A percentile compares a stretch with the other conserved stretches of the same genome.
Evolutionary conservation across 2,888 invertebrate genomes (phyloP).

Genomic region (Eilema griseolum): DNA sequence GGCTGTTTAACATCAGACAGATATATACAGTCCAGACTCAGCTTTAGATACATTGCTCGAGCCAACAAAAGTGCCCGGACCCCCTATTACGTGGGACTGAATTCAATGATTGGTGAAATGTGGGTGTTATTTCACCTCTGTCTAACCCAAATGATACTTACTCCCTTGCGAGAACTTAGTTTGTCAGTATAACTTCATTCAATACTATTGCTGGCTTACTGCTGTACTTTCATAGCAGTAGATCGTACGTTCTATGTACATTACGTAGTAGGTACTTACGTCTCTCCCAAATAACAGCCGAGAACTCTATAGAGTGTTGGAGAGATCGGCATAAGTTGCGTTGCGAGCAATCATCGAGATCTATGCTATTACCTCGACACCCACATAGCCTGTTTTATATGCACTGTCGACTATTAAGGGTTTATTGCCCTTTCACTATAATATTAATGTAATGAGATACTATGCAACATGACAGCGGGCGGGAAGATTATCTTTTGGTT

Average conservation of each 20-base stretch:
- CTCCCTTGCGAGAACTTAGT: too few relatives aligned
- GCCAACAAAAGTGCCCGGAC: too few relatives aligned
- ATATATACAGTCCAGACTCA: too few relatives aligned
- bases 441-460: slow-evolving; percentile 52
- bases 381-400: slow-evolving; percentile 70
- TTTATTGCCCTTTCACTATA: slow-evolving; percentile 73
- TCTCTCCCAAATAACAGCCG: slow-evolving; percentile 33
- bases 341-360: slow-evolving; percentile 72
- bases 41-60: too few relatives aligned
- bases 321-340: slow-evolving; percentile 61
- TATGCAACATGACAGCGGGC: slow-evolving; percentile 25
- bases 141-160: too few relatives aligned
- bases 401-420: slow-evolving; percentile 61
- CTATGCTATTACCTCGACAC: slow-evolving; percentile 72
- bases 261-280: slow-evolving; percentile 26
- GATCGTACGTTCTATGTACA: neutral
- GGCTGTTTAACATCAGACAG: too few relatives aligned
- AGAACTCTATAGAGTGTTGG: slow-evolving; percentile 33
- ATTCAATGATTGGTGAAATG: too few relatives aligned
- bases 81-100: too few relatives aligned
- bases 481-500: slow-evolving; percentile 26
- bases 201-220: neutral
- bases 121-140: too few relatives aligned
- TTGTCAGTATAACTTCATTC: neutral
- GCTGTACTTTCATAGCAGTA: slow-evolving; percentile 36